Conservation (phyloP, 2,797 vertebrate genomes). For the Xenentodon cancila region DNA sequence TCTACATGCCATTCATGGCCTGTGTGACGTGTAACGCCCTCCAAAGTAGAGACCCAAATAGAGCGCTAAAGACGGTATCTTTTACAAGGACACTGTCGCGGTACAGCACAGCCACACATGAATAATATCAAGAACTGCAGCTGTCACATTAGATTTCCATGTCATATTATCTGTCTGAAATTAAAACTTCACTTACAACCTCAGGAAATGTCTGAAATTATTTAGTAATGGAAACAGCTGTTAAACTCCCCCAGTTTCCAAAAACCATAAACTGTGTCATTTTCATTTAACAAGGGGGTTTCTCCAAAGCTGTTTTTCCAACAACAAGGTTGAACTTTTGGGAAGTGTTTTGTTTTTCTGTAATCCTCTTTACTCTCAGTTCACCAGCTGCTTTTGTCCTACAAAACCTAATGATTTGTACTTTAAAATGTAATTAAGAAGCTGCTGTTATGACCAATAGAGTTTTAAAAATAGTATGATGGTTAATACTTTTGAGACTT, state of each 20-base stretch:
- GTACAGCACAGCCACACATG: conserved; percentile 2
- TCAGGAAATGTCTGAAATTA: not conserved
- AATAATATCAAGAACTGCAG: conserved; percentile 8
- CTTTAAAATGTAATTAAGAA: no score
- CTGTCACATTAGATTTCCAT: not conserved
- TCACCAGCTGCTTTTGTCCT: not conserved
- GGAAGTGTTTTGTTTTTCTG: not conserved
- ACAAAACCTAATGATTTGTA: no score
- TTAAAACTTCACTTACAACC: not conserved
- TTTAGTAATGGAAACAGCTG: not conserved
- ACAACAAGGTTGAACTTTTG: conserved; percentile 1
- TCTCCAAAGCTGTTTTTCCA: conserved; percentile 1
- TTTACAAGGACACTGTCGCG: conserved; percentile 18
- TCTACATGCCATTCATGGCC: conserved; percentile 18
- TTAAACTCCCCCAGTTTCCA: not conserved
- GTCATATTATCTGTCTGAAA: not conserved
- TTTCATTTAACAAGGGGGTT: conserved; percentile 6
- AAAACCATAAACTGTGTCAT: not conserved
- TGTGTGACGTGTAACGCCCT: conserved; percentile 17
- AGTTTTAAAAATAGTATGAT: no score
- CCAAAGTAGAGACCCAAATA: conserved; percentile 17
- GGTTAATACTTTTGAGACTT: no score
- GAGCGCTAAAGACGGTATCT: conserved; percentile 14
- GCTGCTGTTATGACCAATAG: no score
- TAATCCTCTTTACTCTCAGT: not conserved